Percentiles rank a stretch among this genome's conserved stretches.
Evolutionary conservation across 2,113 vertebrate genomes (phyloP).

Genomic region (Tor tambroides): DNA sequence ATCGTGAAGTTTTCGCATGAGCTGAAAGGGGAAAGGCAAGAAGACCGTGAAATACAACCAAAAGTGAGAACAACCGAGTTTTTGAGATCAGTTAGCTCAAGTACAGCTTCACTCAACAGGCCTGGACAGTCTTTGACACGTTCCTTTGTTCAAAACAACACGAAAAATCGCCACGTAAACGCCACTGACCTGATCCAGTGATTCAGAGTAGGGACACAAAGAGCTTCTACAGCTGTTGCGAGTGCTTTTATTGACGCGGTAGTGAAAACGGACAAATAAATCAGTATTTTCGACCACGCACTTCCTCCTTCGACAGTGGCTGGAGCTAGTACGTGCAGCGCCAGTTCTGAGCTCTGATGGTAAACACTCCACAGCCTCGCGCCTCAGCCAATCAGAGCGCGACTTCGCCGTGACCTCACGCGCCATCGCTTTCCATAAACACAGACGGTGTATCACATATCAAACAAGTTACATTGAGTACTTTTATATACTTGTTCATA

Average conservation of each 20-base stretch:
- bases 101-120: background rate
- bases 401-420: conserved; percentile 52
- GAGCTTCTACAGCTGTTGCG: background rate
- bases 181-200: conserved; percentile 33
- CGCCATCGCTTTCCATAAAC: background rate
- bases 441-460: background rate
- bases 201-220: background rate
- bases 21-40: conserved; percentile 21
- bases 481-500: background rate
- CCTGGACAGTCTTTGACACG: conserved; percentile 17
- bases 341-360: conserved; percentile 49
- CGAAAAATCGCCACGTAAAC: conserved; percentile 27
- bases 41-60: background rate
- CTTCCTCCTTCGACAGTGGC: conserved; percentile 23
- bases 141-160: conserved; percentile 63
- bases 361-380: conserved; percentile 61
- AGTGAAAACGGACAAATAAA: background rate
- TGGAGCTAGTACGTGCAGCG: conserved; percentile 7
- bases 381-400: conserved; percentile 40
- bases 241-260: background rate
- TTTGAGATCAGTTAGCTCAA: background rate
- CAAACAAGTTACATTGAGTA: background rate
- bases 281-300: conserved; percentile 23
- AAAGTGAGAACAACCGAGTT: background rate
- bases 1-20: conserved; percentile 60